A percentile compares a stretch with the other conserved stretches of the same genome.
Evolutionary conservation across 2,888 invertebrate species (phyloP).

Genomic region (Leucoptera coffeella): DNA sequence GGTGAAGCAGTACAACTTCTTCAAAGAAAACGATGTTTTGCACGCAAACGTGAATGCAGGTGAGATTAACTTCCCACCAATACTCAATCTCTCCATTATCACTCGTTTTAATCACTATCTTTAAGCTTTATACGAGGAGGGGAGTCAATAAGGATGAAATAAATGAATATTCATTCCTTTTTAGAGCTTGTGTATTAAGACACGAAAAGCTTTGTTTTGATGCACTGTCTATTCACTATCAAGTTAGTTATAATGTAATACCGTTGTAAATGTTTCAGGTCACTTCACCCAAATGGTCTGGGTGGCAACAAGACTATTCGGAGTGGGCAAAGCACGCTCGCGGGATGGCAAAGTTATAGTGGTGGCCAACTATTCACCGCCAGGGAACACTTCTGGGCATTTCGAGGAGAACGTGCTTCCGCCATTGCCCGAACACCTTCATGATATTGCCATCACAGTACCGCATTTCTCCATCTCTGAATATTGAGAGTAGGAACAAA

Average conservation of each 20-base stretch:
- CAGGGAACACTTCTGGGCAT: constrained; percentile 69
- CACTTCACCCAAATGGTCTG: constrained; percentile 87
- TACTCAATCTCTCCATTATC: no score
- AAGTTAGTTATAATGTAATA: neutral
- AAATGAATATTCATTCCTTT: no score
- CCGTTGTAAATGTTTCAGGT: constrained; percentile 24
- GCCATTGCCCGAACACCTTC: constrained; percentile 63
- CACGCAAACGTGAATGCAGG: constrained; percentile 77
- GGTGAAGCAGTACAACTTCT: constrained; percentile 67
- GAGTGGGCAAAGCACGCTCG: constrained; percentile 75
- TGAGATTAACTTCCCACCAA: no score
- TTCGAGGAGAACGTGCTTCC: constrained; percentile 75
- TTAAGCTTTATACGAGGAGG: no score
- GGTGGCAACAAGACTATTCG: constrained; percentile 68
- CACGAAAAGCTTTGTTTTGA: no score
- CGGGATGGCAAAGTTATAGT: constrained; percentile 74
- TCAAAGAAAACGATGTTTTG: constrained; percentile 64
- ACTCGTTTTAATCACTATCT: no score
- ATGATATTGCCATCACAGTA: no score
- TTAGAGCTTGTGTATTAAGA: no score
- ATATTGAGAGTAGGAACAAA: no score
- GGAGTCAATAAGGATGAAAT: no score
- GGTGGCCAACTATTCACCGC: constrained; percentile 78
- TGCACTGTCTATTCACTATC: no score
- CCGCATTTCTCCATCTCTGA: no score